Evolutionary conservation across 1,140 invertebrate genomes (phyloP), one percentile per base, ranked within the genome.

Genomic region (Drosophila melanica): DNA sequence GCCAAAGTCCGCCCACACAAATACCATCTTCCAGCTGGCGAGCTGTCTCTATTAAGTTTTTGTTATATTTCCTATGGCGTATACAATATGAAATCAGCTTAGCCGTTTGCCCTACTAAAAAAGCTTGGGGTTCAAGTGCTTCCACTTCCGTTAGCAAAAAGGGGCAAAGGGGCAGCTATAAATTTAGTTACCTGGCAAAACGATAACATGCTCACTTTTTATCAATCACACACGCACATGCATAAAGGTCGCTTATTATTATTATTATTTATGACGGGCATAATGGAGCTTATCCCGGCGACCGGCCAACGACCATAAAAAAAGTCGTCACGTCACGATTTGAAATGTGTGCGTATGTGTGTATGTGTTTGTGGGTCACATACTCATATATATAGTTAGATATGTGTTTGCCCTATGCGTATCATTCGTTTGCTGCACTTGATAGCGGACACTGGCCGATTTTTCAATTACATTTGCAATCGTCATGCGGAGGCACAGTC

Each of bases 391-490:
- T 6, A 54, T 23, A 44, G 44, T 50, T 50, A 2, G 11, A 18
- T 53, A 11, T 23, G 20, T 35, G 23, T 59, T 45, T 68, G 35
- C 33, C 58, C 55, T 14, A 14, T 51, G 54, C 37, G 35, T 35
- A 39, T 59, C 35, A 23, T 67, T 41, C 66, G 59, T 23, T 35
- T 58, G 70, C 59, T 70, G 66, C 72, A 70, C 59, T 75, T 70
- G 72, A 70, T 67, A 75, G 67, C 72, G 30, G 51, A 70, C 72
- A 57, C 67, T 70, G 58, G 53, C 67, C 53, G 62, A 74, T 82
- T 87, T 86, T 86, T 86, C 82, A 86, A 86, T 87, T 86, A 87
- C 59, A 64, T 71, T 73, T 69, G 47, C 75, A 50, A 50, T 76
- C 51, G 60, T 74, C 20, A 58, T 57, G 44, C n/a, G 42, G 37